A percentile compares a stretch with the other conserved stretches of the same genome.
These are phyloP conservation scores for Mystacides longicornis DNA, from an alignment of 2,888 invertebrate species.

Conservation along the genomic window DNA sequence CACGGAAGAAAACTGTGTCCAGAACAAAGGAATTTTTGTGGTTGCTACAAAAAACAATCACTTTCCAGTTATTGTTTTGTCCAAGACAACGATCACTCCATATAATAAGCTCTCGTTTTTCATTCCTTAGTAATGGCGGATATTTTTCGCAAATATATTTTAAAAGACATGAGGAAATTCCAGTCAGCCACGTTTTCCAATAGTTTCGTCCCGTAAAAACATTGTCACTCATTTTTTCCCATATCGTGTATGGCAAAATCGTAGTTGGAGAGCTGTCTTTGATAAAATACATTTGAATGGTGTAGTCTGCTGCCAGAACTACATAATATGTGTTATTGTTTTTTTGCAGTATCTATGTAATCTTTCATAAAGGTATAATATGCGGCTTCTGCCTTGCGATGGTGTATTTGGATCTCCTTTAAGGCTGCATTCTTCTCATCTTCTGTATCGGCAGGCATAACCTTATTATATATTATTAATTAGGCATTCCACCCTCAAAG, in stretches of 20 bases:
- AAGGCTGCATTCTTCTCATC: background rate
- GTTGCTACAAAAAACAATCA: background rate
- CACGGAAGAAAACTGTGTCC: background rate
- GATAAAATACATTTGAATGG: background rate
- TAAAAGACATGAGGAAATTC: background rate
- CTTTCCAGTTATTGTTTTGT: background rate
- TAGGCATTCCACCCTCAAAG: too few relatives aligned
- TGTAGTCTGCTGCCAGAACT: background rate
- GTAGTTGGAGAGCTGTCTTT: background rate
- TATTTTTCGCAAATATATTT: background rate
- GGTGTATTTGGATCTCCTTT: background rate
- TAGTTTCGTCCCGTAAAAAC: too few relatives aligned
- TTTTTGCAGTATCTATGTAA: background rate
- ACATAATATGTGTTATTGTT: background rate
- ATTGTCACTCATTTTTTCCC: background rate
- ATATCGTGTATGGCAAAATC: background rate
- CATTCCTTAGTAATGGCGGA: background rate
- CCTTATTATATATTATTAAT: background rate
- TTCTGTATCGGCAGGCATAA: background rate
- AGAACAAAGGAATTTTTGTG: background rate
- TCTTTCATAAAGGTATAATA: background rate
- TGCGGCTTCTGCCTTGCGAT: background rate
- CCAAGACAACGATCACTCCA: background rate
- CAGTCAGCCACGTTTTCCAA: too few relatives aligned
- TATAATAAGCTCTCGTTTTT: background rate